Evolutionary conservation across 2,888 invertebrate genomes (phyloP).

Genomic region (Cataglyphis cursor): DNA sequence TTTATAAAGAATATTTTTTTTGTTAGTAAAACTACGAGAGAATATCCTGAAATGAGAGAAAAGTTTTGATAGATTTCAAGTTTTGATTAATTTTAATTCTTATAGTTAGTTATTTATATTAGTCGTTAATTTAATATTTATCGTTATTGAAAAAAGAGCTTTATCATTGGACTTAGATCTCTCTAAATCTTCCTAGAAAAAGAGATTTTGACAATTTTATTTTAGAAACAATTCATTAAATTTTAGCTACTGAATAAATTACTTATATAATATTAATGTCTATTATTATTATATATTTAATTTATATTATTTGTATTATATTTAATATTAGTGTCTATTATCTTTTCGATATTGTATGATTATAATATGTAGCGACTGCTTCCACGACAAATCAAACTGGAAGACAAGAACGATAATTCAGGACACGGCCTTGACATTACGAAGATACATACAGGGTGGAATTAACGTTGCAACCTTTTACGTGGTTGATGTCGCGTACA

Average conservation of each 20-base stretch:
- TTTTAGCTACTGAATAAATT: not conserved
- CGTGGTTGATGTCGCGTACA: slow-evolving; percentile 36
- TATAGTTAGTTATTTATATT: no score
- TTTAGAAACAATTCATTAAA: not conserved
- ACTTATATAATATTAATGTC: not conserved
- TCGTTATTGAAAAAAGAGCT: not conserved
- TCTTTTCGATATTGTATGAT: not conserved
- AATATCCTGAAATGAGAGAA: not conserved
- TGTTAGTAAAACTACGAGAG: not conserved
- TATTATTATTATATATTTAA: no score
- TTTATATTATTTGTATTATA: no score
- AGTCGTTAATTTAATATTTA: no score
- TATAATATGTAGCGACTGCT: slow-evolving; percentile 1
- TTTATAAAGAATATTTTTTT: not conserved
- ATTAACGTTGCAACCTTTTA: slow-evolving; percentile 69
- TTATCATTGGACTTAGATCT: not conserved
- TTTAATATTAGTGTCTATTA: not conserved
- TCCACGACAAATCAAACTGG: slow-evolving; percentile 27
- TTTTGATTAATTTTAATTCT: not conserved
- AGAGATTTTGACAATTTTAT: not conserved
- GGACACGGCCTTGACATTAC: slow-evolving; percentile 75
- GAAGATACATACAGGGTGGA: slow-evolving; percentile 58
- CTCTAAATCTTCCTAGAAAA: not conserved
- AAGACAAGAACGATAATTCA: slow-evolving; percentile 63
- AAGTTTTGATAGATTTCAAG: not conserved